Evolutionary conservation across 2,888 invertebrate genomes (phyloP).

Genomic region (Mechanitis mazaeus): DNA sequence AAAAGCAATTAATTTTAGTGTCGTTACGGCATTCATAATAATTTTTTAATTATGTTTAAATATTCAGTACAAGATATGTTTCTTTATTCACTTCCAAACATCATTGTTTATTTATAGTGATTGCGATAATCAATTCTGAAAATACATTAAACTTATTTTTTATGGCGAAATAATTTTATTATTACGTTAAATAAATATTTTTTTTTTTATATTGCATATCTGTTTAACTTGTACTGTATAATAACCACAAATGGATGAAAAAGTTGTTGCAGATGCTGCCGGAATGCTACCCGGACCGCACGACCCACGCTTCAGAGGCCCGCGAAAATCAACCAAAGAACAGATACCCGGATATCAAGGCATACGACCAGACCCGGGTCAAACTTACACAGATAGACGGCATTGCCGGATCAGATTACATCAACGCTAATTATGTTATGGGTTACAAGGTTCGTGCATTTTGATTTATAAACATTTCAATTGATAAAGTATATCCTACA

Average conservation of each 20-base stretch:
- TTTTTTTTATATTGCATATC: no score
- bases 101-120: no score
- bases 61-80: no score
- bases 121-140: no score
- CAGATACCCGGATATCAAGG: conserved; percentile 94
- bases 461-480: no score
- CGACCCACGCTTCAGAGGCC: conserved; percentile 89
- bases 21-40: no score
- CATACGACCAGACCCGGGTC: conserved; percentile 94
- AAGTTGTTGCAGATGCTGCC: conserved; percentile 81
- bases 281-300: conserved; percentile 90
- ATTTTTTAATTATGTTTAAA: no score
- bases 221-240: not conserved
- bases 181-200: no score
- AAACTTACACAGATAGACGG: conserved; percentile 86
- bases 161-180: no score
- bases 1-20: no score
- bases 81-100: no score
- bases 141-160: no score
- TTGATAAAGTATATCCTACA: not conserved
- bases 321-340: conserved; percentile 92
- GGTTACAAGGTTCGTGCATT: conserved; percentile 82
- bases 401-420: conserved; percentile 90
- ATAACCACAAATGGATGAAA: not conserved
- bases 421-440: conserved; percentile 93